Percentiles rank a stretch among this genome's conserved stretches.
phyloP scores from a whole-genome alignment of 2,888 invertebrate genomes.

The Acronicta alni region DNA sequence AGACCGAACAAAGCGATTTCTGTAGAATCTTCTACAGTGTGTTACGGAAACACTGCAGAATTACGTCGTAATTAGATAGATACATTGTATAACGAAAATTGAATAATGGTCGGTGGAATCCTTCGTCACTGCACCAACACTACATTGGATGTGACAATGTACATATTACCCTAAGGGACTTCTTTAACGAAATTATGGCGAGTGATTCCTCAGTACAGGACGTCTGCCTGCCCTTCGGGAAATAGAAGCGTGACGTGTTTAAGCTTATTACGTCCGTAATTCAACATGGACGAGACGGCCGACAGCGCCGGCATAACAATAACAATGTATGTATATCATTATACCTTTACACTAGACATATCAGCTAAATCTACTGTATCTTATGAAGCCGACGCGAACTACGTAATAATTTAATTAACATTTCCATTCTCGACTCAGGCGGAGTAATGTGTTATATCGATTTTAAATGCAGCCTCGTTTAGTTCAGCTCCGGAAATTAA shows the following conservation, averaged over 20 bases:
- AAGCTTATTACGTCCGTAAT: conserved; percentile 30
- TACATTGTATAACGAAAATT: too few relatives aligned
- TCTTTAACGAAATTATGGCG: background rate
- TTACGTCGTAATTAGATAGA: too few relatives aligned
- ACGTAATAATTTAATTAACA: conserved; percentile 44
- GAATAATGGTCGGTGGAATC: too few relatives aligned
- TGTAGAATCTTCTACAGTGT: too few relatives aligned
- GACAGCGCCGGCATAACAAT: conserved; percentile 21
- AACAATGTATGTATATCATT: conserved; percentile 2
- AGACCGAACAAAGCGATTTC: too few relatives aligned
- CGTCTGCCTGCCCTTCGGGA: conserved; percentile 5
- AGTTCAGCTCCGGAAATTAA: conserved; percentile 36
- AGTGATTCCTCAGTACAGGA: background rate
- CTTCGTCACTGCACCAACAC: too few relatives aligned
- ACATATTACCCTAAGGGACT: too few relatives aligned
- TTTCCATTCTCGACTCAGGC: conserved; percentile 27
- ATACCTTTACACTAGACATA: too few relatives aligned
- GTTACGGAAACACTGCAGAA: too few relatives aligned
- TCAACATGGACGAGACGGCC: conserved; percentile 19
- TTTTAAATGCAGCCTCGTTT: conserved; percentile 26
- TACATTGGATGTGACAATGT: too few relatives aligned
- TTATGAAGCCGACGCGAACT: conserved; percentile 19
- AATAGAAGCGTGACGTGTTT: conserved; percentile 16
- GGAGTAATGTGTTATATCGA: conserved; percentile 16
- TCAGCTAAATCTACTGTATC: conserved; percentile 42